Base-by-base conservation (phyloP, 2,888 invertebrate genomes). In the Tridacna gigas region DNA sequence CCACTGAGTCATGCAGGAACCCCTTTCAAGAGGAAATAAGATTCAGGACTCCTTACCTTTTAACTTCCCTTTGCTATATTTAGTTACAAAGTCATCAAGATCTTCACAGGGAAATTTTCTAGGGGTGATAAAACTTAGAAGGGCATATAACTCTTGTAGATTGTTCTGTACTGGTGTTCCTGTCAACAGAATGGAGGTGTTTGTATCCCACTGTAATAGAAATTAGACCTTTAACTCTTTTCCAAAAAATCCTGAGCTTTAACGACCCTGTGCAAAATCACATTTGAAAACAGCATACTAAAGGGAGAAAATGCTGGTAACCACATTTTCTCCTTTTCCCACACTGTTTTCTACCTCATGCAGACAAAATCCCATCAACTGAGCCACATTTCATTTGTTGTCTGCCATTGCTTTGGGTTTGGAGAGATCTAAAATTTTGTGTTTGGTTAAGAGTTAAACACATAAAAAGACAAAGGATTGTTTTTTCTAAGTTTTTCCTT, bases 151-250 rank as follows among this genome's bases (percentile, higher is more conserved):
- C 83, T 95, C 95, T 20, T 86, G 79, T 37, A 95, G 89, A 80
- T 95, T 94, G 90, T 95, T 95, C 90, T 95, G 95, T 22, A 95
- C 92, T 12, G 95, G 95, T 13, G 95, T 95, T 3, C 95, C 95
- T 20, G 95, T 95, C 80, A 95, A 86, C 66, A 95, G 88, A 7
- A 95, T 83, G 20, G 89, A 81, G 69, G 91, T 89, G 0, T 88
- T 75, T 60, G 74, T 74, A 37, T 74, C 74, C 74, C 74, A 74
- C 74, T 74, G 74, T 56, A 56, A 56, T 20, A 56, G 56, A 56
- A 56, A 56, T 3, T 56, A 37, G 3, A 37, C 37, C 7, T 37
- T 37, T 37, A 37, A 37, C 37, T 7, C 37, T 37, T 37, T 37
- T 7, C 37, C 37, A 37, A 37, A 37, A 2, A 37, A 37, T 37